Percentiles rank a stretch among this genome's conserved stretches.
Evolutionary conservation across 2,888 invertebrate genomes (phyloP).

Genomic region (Morpho achilles): DNA sequence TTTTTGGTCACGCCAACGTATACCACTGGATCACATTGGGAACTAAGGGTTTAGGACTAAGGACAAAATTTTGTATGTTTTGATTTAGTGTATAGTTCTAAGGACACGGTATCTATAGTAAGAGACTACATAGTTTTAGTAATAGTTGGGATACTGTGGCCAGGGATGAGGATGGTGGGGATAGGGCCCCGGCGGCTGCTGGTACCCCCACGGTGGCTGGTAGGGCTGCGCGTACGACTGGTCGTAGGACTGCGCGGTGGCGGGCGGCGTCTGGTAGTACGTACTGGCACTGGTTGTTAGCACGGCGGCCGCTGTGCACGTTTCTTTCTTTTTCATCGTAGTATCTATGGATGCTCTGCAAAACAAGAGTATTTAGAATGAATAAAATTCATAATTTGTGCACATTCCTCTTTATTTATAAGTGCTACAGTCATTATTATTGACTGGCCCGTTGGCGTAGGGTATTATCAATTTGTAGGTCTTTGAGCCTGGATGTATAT

Average conservation of each 20-base stretch:
- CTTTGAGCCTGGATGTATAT: too few species aligned
- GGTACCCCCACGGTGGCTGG: conserved; percentile 73
- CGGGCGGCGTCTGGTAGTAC: conserved; percentile 58
- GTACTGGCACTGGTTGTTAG: conserved; percentile 36
- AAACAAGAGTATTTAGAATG: not conserved
- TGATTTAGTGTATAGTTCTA: too few species aligned
- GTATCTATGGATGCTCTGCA: conserved; percentile 41
- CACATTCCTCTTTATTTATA: too few species aligned
- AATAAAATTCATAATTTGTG: too few species aligned
- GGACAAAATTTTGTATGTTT: too few species aligned
- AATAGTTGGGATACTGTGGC: conserved; percentile 74
- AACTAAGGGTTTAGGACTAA: too few species aligned
- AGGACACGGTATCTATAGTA: too few species aligned
- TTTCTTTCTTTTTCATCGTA: conserved; percentile 56
- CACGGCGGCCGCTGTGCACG: conserved; percentile 28
- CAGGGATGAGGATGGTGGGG: conserved; percentile 70
- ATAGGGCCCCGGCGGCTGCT: conserved; percentile 70
- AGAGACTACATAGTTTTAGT: conserved; percentile 38
- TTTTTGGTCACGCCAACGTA: too few species aligned
- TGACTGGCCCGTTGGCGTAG: too few species aligned
- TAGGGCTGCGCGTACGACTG: conserved; percentile 68
- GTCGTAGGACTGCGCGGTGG: conserved; percentile 57
- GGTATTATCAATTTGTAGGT: too few species aligned
- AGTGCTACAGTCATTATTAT: too few species aligned
- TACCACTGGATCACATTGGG: too few species aligned